Evolutionary conservation across 2,113 vertebrate species (phyloP).

Genomic region (Vidua macroura): DNA sequence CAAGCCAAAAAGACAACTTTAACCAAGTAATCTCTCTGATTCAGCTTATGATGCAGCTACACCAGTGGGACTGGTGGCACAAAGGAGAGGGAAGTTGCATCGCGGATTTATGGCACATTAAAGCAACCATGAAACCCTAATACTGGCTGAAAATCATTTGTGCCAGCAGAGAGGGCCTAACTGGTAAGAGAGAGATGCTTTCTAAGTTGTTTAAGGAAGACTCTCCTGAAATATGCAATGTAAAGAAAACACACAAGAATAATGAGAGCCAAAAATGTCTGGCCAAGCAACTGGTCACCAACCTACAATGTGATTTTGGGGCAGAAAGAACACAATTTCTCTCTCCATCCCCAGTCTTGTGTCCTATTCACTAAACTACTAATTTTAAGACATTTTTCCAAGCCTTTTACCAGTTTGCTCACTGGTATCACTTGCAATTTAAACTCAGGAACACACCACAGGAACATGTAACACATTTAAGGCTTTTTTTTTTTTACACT

Average conservation of each 20-base stretch:
- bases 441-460: neutral
- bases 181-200: neutral
- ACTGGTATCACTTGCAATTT: neutral
- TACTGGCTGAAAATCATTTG: neutral
- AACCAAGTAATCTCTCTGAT: neutral
- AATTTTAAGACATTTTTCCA: neutral
- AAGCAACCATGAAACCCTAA: neutral
- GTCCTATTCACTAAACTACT: neutral
- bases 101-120: neutral
- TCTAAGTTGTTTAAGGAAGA: neutral
- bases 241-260: neutral
- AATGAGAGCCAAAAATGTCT: neutral
- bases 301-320: neutral
- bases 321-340: neutral
- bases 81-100: neutral
- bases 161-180: neutral
- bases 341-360: neutral
- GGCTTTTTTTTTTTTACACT: neutral
- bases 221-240: accelerated
- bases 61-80: neutral
- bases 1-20: neutral
- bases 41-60: neutral
- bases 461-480: neutral
- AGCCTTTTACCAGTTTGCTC: neutral
- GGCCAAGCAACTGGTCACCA: neutral